These are phyloP conservation scores for Osmoderma eremita DNA, from an alignment of 2,888 invertebrate species.

Conservation along the genomic window DNA sequence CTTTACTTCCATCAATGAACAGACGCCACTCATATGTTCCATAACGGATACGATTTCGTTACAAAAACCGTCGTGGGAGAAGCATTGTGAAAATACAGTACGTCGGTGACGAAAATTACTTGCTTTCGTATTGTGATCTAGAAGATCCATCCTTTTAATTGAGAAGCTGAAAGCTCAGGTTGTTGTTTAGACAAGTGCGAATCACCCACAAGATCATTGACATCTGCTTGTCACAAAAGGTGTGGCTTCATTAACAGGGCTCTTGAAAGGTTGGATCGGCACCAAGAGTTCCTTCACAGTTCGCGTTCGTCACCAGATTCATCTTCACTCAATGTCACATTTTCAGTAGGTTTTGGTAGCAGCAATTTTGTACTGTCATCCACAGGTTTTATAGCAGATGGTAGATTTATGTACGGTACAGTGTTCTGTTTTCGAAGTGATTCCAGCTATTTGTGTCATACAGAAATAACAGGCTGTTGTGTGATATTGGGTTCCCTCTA, in stretches of 20 bases:
- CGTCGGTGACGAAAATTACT: neutral
- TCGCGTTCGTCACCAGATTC: neutral
- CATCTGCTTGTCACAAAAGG: too few species aligned
- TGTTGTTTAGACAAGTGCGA: neutral
- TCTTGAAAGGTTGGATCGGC: neutral
- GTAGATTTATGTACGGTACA: neutral
- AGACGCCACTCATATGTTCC: too few species aligned
- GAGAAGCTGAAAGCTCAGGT: neutral
- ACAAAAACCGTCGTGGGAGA: neutral
- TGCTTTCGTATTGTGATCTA: neutral
- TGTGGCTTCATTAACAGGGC: neutral
- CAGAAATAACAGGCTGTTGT: too few species aligned
- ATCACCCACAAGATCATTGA: neutral
- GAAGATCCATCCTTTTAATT: conserved; percentile 1
- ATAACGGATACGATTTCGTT: neutral
- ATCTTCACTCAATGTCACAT: conserved; percentile 16
- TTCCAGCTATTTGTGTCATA: too few species aligned
- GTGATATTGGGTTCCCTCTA: too few species aligned
- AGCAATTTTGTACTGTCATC: neutral
- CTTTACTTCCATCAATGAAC: too few species aligned
- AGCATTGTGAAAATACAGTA: neutral
- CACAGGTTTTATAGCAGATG: neutral
- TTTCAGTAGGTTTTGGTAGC: neutral
- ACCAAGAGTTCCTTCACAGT: too few species aligned
- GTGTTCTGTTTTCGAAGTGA: neutral